Evolutionary conservation across 2,797 vertebrate species (phyloP).

Genomic region (Chiloscyllium punctatum): DNA sequence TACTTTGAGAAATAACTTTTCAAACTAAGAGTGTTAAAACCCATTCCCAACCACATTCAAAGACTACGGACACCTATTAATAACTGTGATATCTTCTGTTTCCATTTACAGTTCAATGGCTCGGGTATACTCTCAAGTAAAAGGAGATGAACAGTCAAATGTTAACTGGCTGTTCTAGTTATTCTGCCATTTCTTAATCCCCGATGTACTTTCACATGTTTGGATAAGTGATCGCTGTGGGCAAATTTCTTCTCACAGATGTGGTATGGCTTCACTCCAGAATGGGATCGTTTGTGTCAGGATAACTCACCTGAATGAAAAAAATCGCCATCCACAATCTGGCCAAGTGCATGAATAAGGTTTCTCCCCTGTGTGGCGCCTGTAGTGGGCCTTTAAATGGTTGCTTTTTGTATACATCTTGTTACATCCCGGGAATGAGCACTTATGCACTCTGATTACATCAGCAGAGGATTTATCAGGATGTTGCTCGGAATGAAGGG

Average conservation of each 20-base stretch:
- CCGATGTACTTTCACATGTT: conserved; percentile 72
- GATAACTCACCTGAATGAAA: conserved; percentile 69
- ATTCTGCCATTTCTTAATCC: conserved; percentile 61
- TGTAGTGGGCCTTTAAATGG: conserved; percentile 70
- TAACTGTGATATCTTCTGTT: not conserved
- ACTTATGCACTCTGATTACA: conserved; percentile 63
- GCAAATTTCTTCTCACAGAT: conserved; percentile 73
- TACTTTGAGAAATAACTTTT: not conserved
- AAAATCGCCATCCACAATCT: conserved; percentile 72
- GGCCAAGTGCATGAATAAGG: conserved; percentile 72
- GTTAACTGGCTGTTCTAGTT: conserved; percentile 58
- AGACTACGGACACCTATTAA: not conserved
- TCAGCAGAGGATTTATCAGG: conserved; percentile 48
- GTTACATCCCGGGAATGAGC: conserved; percentile 67
- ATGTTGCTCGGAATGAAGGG: too few species aligned
- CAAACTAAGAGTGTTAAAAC: not conserved
- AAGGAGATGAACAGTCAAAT: not conserved
- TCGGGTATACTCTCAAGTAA: not conserved
- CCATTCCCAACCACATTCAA: not conserved
- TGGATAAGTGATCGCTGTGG: conserved; percentile 69
- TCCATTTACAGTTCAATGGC: not conserved
- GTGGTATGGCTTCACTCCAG: conserved; percentile 66
- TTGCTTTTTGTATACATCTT: conserved; percentile 77
- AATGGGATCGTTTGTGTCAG: conserved; percentile 69
- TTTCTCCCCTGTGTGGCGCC: conserved; percentile 68